Percentiles rank a stretch among this genome's conserved stretches.
These are phyloP conservation scores for Semotilus atromaculatus DNA, from an alignment of 2,797 vertebrate species.

Conservation along the genomic window DNA sequence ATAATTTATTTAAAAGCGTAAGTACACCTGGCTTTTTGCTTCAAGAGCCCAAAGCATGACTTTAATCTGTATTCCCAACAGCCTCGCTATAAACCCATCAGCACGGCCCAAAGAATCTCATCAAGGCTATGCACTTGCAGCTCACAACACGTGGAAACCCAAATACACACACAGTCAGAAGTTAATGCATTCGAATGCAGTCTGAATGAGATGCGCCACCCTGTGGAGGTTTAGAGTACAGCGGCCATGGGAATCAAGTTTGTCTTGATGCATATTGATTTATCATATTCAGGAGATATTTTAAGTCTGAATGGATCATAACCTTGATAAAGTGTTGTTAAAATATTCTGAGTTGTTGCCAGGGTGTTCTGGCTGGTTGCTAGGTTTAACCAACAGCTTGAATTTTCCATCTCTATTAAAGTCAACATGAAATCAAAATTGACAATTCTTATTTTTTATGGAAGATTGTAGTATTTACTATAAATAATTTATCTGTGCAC, in stretches of 20 bases:
- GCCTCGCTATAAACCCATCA: conserved; percentile 42
- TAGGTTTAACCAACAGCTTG: neutral
- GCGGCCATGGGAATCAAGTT: neutral
- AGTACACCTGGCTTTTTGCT: conserved; percentile 53
- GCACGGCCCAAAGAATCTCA: conserved; percentile 41
- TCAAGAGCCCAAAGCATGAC: conserved; percentile 48
- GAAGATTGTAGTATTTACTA: neutral
- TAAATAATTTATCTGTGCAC: neutral
- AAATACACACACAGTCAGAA: neutral
- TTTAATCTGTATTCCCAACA: conserved; percentile 47
- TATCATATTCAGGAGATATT: neutral
- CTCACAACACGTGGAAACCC: conserved; percentile 11
- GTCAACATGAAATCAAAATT: neutral
- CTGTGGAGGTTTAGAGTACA: conserved; percentile 35
- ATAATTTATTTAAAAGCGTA: conserved; percentile 55
- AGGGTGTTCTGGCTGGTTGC: neutral
- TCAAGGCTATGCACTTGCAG: conserved; percentile 26
- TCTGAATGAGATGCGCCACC: conserved; percentile 31
- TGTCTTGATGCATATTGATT: neutral
- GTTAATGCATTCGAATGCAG: neutral
- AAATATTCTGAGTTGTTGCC: neutral
- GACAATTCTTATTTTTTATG: neutral
- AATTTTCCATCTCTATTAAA: neutral
- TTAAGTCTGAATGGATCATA: neutral
- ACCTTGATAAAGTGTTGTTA: neutral